Base-by-base conservation (phyloP, 2,888 invertebrate genomes). In the Oscheius sp. region DNA sequence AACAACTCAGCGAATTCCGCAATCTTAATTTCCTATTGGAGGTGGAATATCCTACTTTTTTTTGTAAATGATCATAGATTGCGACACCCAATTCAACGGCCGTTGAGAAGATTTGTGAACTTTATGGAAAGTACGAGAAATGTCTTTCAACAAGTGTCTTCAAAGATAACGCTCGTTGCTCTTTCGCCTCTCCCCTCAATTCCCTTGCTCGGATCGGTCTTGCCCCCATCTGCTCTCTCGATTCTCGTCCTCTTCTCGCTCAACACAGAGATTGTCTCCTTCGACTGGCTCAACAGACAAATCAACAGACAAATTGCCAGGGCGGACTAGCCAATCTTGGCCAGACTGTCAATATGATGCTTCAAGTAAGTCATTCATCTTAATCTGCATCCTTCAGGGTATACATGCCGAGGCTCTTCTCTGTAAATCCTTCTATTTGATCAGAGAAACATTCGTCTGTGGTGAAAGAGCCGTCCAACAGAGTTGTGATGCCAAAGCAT, bases 141-240 rank as follows among this genome's bases (percentile, higher is more conserved):
- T 84, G 84, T 62, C 75, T 84, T 14, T 47, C 63, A 12, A 71
- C 71, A 14, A 78, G 73, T 26, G 82, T 84, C 30, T 84, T 84
- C 76, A 75, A 72, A 38, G 65, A 74, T 17, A 73, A 75, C 1
- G 45, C 67, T 14, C 61, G 84, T 50, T 84, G 84, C 69, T 74
- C 84, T 2, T 82, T 84, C 68, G 81, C 82, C 28, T 84, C 84
- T 14, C 84, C 84, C 26, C 71, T 84, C 12, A 84, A 84, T 65
- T 78, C 84, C 9, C 68, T 84, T 17, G 84, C 84, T 50, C 76
- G 84, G 68, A 83, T 84, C 47, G 84, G 84, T 2, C 75, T 84
- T 17, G 74, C 81, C 2, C 84, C 84, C 12, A 80, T 84, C 50
- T 84, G 84, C 61, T 71, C 77, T 5, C 63, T 74, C 22, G 73